Conservation (phyloP, 1,140 invertebrate genomes). For the Zaprionus capensis region DNA sequence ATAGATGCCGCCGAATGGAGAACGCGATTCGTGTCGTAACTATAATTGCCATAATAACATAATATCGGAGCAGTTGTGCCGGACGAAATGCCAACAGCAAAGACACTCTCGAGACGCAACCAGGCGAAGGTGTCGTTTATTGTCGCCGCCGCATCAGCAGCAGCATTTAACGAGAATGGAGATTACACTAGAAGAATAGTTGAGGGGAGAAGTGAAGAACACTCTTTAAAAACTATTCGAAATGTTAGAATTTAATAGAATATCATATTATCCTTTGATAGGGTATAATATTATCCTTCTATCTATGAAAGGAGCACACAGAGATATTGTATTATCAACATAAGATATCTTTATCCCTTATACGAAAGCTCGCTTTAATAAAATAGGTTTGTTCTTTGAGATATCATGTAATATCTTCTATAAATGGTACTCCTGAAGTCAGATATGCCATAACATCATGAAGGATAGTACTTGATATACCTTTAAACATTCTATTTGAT, state of each 20-base stretch:
- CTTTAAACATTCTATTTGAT: not conserved
- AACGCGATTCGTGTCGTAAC: conserved; percentile 65
- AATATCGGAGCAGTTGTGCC: conserved; percentile 58
- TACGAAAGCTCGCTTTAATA: too few relatives aligned
- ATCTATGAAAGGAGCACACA: too few relatives aligned
- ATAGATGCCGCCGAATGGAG: conserved; percentile 70
- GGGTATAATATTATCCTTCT: too few relatives aligned
- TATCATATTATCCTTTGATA: not conserved
- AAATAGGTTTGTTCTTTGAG: not conserved
- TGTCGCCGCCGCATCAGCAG: conserved; percentile 38
- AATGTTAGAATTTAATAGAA: not conserved
- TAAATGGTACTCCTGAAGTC: not conserved
- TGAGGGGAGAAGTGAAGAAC: not conserved
- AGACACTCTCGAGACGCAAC: not conserved
- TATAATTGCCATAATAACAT: conserved; percentile 83
- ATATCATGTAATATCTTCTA: not conserved
- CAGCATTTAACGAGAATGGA: conserved; percentile 12
- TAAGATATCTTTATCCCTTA: not conserved
- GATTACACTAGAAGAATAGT: conserved; percentile 3
- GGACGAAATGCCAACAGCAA: conserved; percentile 14
- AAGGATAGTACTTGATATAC: not conserved
- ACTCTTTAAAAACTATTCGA: not conserved
- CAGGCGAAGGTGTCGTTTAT: conserved; percentile 66
- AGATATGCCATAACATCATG: not conserved
- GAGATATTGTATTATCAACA: too few relatives aligned